Base-by-base conservation (phyloP, 2,797 vertebrate genomes). In the Gephyroberyx darwinii region DNA sequence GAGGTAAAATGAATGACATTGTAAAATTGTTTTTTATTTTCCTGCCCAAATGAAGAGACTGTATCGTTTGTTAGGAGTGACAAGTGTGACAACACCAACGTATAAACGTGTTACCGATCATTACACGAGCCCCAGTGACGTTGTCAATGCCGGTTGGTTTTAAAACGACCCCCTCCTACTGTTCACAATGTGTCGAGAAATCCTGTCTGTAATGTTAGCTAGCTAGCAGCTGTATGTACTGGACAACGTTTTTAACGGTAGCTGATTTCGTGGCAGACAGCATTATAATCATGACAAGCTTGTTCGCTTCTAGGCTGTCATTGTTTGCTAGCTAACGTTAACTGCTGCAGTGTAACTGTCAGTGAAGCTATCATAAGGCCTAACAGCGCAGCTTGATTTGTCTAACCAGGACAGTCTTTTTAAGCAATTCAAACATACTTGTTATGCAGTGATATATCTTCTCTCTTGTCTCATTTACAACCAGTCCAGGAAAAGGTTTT, bases 1-100 rank as follows among this genome's bases (percentile, higher is more conserved):
- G 94, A 95, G 94, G 94, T 95, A 93, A 93, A 88, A 87, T 80
- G 54, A 86, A 84, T 86, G 78, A 90, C 86, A 86, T 13, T 26
- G 53, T 8, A 2, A 13, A 45, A 12, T 16, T 1, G 5, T 31
- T 0, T 53, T 39, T 17, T 1, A 13, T 47, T 20, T 19, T 10
- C 9, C 17, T 4, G 7, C 5, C 16, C 5, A 5, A 6, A 8
- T 0, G 9, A 30, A 0, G 4, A 1, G 4, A 0, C 2, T 1
- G 14, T 16, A 17, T 10, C 5, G 19, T 52, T 10, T 2, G 35
- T 57, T 19, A 6, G 6, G 35, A 4, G 22, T 4, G 33, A 2
- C 4, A 8, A 8, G 33, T 6, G 45, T 6, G 58, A 3, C 8
- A 0, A 19, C 41, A 26, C 19, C 22, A 30, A 47, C 48, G 48